Conservation (phyloP, 2,113 vertebrate genomes). For the Coracopsis vasa region DNA sequence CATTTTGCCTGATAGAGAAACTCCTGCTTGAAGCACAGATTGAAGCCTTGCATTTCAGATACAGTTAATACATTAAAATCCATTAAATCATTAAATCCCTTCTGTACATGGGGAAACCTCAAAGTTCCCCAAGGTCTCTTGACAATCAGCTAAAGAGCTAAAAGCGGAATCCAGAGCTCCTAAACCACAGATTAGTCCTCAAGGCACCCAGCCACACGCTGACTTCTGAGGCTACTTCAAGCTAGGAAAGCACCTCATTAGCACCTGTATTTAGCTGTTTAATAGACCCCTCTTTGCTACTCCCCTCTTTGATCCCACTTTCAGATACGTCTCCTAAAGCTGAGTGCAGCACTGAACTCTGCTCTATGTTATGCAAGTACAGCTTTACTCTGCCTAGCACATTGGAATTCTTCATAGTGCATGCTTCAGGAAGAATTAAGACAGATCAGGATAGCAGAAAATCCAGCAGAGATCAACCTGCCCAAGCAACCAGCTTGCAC, state of each 20-base stretch:
- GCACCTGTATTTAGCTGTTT: not conserved
- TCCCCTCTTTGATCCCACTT: not conserved
- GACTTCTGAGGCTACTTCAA: not conserved
- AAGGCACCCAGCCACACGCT: not conserved
- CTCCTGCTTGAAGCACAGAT: not conserved
- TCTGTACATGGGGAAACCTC: not conserved
- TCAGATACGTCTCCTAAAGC: not conserved
- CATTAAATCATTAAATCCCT: not conserved
- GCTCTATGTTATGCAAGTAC: constrained; percentile 28
- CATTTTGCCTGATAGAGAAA: not conserved
- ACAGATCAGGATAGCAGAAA: not conserved
- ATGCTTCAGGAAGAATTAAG: constrained; percentile 46
- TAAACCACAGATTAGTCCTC: not conserved
- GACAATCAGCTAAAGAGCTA: not conserved
- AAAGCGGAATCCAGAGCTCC: not conserved
- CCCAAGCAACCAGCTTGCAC: constrained; percentile 8
- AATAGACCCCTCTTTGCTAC: not conserved
- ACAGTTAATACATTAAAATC: not conserved
- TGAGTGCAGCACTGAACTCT: not conserved
- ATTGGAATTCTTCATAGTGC: constrained; percentile 31
- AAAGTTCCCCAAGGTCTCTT: not conserved
- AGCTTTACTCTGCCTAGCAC: constrained; percentile 33
- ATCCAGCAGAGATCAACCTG: constrained; percentile 12
- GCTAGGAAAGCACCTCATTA: not conserved
- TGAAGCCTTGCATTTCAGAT: not conserved